Percentiles rank a stretch among this genome's conserved stretches.
Evolutionary conservation across 2,113 vertebrate species (phyloP).

Genomic region (Bothrops jararaca): DNA sequence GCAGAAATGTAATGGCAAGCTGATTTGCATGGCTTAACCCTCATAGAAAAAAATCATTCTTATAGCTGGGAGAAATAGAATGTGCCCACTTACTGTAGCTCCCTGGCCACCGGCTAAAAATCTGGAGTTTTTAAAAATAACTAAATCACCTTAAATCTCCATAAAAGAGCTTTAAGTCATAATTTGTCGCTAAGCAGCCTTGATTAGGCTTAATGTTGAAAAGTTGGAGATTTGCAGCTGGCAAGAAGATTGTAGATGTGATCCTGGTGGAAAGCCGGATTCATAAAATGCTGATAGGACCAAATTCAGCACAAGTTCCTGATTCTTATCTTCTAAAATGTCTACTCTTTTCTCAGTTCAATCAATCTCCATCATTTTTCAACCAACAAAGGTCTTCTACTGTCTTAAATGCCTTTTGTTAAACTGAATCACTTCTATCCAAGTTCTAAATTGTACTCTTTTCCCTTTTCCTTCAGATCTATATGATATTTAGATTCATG

Average conservation of each 20-base stretch:
- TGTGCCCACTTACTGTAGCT: no score
- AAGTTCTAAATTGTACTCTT: neutral
- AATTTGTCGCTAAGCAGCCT: conserved; percentile 16
- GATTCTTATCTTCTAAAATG: neutral
- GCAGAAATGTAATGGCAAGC: neutral
- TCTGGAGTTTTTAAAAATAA: conserved; percentile 1
- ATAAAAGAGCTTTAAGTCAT: conserved; percentile 13
- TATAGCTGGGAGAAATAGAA: neutral
- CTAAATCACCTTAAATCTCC: conserved; percentile 14
- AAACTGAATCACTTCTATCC: neutral
- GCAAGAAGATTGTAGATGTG: neutral
- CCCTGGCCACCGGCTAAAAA: neutral
- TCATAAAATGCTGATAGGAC: neutral
- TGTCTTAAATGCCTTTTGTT: neutral
- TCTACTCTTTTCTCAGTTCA: neutral
- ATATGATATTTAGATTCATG: neutral
- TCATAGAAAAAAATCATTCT: neutral
- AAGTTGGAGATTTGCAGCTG: neutral
- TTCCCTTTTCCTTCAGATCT: neutral
- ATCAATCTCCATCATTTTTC: neutral
- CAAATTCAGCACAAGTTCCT: neutral
- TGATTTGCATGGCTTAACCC: neutral
- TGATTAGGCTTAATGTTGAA: conserved; percentile 7
- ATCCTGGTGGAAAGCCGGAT: no score
- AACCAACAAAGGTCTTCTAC: neutral